Percentiles rank a stretch among this genome's conserved stretches.
Evolutionary conservation across 2,888 invertebrate species (phyloP).

Genomic region (Torymus aiolomorphi): DNA sequence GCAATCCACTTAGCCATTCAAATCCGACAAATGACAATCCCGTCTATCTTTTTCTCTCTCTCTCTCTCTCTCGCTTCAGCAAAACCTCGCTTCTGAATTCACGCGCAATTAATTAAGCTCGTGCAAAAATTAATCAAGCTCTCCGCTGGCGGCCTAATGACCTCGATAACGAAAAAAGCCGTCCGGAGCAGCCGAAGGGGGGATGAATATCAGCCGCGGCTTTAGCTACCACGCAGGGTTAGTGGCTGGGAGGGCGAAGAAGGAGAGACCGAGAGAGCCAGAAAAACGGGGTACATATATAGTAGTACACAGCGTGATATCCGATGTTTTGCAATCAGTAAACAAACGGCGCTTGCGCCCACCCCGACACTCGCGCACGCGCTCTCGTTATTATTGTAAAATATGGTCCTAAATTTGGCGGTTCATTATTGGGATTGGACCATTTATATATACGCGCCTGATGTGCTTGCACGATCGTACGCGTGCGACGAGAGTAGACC

Average conservation of each 20-base stretch:
- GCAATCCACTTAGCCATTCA: neutral
- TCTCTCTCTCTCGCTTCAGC: neutral
- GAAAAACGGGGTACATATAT: neutral
- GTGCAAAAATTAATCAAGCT: constrained; percentile 22
- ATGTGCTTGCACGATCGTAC: no score
- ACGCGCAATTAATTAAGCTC: neutral
- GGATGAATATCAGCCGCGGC: neutral
- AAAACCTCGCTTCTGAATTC: neutral
- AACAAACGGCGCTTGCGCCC: neutral
- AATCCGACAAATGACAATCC: constrained; percentile 8
- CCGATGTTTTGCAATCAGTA: constrained; percentile 46
- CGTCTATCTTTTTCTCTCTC: neutral
- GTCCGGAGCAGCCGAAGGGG: neutral
- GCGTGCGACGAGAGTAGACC: no score
- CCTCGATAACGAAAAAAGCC: constrained; percentile 4
- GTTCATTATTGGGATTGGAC: constrained; percentile 19
- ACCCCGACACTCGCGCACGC: neutral
- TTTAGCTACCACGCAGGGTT: no score
- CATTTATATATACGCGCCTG: neutral
- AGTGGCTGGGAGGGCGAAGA: neutral
- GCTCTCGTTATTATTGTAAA: constrained; percentile 34
- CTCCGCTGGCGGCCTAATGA: constrained; percentile 27
- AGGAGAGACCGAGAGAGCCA: neutral
- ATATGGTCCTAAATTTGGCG: constrained; percentile 39
- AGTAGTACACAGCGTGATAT: neutral